phyloP scores from a whole-genome alignment of 2,797 vertebrate genomes.

The Acestrorhynchus altus region DNA sequence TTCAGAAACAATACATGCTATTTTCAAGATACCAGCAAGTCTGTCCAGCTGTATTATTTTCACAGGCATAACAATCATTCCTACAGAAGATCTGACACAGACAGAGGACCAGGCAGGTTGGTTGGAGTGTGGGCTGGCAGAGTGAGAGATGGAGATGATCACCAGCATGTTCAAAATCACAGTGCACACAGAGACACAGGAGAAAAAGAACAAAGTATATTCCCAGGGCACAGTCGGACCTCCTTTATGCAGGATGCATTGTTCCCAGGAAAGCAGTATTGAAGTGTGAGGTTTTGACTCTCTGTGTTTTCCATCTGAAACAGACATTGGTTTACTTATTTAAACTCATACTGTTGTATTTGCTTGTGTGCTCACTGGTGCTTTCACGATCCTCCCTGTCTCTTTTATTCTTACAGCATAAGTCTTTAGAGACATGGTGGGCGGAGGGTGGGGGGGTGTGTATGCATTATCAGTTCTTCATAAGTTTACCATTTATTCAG shows the following conservation, averaged over 20 bases:
- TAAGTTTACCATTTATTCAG: no score
- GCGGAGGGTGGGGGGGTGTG: no score
- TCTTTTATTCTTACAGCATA: neutral
- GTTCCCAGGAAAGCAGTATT: neutral
- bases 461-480: no score
- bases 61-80: neutral
- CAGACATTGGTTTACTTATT: neutral
- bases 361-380: neutral
- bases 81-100: neutral
- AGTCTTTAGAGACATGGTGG: no score
- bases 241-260: neutral
- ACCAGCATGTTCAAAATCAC: neutral
- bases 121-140: constrained; percentile 3
- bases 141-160: constrained; percentile 9
- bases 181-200: neutral
- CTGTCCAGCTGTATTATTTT: neutral
- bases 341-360: neutral
- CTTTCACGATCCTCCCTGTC: neutral
- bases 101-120: neutral
- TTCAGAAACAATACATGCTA: neutral
- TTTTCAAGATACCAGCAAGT: constrained; percentile 2
- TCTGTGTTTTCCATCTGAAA: neutral
- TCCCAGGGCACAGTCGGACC: neutral
- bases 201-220: neutral
- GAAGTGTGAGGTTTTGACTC: neutral